Evolutionary conservation across 2,113 vertebrate genomes (phyloP).

Genomic region (Excalfactoria chinensis): DNA sequence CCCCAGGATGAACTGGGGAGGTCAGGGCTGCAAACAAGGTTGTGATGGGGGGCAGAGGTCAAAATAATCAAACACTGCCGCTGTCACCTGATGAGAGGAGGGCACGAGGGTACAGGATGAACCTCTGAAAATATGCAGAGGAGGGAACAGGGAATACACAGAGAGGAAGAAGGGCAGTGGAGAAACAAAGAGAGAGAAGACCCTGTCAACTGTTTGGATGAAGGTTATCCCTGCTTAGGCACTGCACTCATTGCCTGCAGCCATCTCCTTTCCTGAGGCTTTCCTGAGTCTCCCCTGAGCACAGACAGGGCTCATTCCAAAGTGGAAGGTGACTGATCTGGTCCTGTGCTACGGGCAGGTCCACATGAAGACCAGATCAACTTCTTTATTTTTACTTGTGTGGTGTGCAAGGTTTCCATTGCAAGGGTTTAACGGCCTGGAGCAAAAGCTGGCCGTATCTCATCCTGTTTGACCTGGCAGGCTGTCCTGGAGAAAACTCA

Average conservation of each 20-base stretch:
- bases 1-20: neutral
- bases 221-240: constrained; percentile 48
- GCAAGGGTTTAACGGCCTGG: neutral
- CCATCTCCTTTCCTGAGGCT: constrained; percentile 29
- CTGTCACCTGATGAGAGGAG: neutral
- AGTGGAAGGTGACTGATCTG: constrained; percentile 28
- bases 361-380: neutral
- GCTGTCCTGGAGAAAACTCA: neutral
- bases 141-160: neutral
- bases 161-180: constrained; percentile 25
- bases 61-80: neutral
- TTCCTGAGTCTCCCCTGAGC: constrained; percentile 47
- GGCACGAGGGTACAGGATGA: constrained; percentile 11
- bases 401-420: neutral
- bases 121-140: neutral
- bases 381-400: neutral
- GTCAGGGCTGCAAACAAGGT: neutral
- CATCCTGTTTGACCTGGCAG: neutral
- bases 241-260: constrained; percentile 38
- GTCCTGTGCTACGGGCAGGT: neutral
- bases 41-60: neutral
- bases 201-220: constrained; percentile 22
- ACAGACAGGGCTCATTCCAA: constrained; percentile 37
- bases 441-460: neutral
- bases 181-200: constrained; percentile 37